Evolutionary conservation across 2,797 vertebrate genomes (phyloP), one percentile per base, ranked within the genome.

Genomic region (Acanthurus leucopareius): DNA sequence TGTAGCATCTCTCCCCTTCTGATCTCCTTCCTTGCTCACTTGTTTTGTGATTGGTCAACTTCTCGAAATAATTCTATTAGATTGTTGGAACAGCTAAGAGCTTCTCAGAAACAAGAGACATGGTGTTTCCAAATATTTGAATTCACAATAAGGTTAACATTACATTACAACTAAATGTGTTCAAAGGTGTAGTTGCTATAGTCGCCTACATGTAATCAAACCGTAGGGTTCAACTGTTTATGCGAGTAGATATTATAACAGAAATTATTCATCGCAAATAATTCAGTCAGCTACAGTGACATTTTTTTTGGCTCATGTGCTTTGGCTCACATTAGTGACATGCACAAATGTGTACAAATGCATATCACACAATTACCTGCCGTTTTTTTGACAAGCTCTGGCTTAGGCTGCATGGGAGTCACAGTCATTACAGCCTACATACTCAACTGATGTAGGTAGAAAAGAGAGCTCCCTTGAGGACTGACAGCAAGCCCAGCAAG

Each of bases 401-500:
- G 86, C 71, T 73, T 19, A 75, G 69, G 57, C 77, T 75, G 58
- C 64, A 75, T 82, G 42, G 64, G 80, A 87, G 79, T 87, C 75
- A 82, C 70, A 79, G 80, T 75, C 81, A 85, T 86, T 88, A 83
- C 73, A 79, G 79, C 85, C 86, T 81, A 83, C 83, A 72, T 85
- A 73, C 79, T 84, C 75, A 65, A 66, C 63, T 77, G 78, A 81
- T 87, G 84, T 86, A 91, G 89, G 86, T 89, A 83, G 89, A 86
- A 78, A 89, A 49, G 90, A 87, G 83, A 77, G 80, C 69, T 92
- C 89, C 92, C 91, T 85, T 75, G 90, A 92, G 92, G 88, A 84
- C 70, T 71, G 82, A 86, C 28, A 32, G 28, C 28, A 32, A 32
- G 28, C 28, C 28, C 83, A 87, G 84, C 83, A 89, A 85, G 88